Evolutionary conservation across 2,888 invertebrate genomes (phyloP), one percentile per base, ranked within the genome.

Genomic region (Pollenia griseotomentosa): DNA sequence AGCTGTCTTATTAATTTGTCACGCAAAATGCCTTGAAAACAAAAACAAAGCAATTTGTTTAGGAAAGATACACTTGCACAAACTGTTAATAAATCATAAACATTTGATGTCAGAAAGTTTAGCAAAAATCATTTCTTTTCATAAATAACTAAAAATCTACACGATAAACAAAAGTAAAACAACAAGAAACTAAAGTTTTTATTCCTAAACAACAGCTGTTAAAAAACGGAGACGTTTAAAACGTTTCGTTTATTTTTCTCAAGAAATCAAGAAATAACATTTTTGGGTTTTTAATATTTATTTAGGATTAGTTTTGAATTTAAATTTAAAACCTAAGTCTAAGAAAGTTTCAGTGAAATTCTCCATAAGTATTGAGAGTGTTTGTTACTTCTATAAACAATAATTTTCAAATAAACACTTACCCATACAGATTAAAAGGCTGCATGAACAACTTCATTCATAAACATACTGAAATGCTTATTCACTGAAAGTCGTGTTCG

Each of bases 1-100:
- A 87, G 83, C 87, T 87, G 88, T 83, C 86, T 86, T 74, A 88
- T 83, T 86, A 83, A 88, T 83, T 85, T 77, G 80, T 73, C 63
- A 78, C 44, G 55, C 83, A 82, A 44, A 80, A 40, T 71, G 42
- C 51, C 42, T 74, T 57, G 23, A 53, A 44, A 77, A 57, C 48
- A 83, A 88, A 77, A 88, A 74, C 66, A 83, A 85, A n/a, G 61
- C 42, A 65, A 71, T 65, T 61, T 74, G 19, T 55, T 8, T 44
- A 48, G n/a, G 11, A 61, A 33, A 55, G 16, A 55, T 46, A 48
- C 74, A n/a, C 59, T 57, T 66, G 59, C 59, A 46, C 23, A 68
- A 66, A 87, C 63, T 81, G 77, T 83, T 83, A 83, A 87, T 75
- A 83, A 83, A 86, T 81, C 83, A 68, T 84, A 68, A 66, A 70